Evolutionary conservation across 2,113 vertebrate species (phyloP).

Genomic region (Hypanus sabinus): DNA sequence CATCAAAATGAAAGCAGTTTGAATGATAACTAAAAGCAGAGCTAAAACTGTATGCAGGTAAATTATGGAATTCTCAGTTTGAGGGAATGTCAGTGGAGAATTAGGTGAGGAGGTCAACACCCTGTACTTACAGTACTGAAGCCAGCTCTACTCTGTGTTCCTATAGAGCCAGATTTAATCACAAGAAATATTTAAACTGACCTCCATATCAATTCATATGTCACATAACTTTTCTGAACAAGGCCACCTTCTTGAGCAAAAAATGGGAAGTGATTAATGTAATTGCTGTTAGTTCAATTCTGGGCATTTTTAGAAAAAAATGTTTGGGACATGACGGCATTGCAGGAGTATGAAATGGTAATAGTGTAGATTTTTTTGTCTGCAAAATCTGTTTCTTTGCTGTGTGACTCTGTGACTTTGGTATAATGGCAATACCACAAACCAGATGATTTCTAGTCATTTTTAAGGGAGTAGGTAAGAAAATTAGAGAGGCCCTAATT

Average conservation of each 20-base stretch:
- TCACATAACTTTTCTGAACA: not conserved
- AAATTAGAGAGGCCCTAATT: too few relatives aligned
- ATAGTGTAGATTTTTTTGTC: too few relatives aligned
- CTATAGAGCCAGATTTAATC: not conserved
- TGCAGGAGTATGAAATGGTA: too few relatives aligned
- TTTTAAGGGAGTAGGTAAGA: too few relatives aligned
- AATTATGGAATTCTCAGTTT: not conserved
- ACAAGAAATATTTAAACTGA: not conserved
- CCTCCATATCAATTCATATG: not conserved
- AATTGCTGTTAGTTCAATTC: not conserved
- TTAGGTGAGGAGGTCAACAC: not conserved
- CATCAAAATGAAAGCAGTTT: not conserved
- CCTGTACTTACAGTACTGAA: not conserved
- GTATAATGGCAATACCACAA: too few relatives aligned
- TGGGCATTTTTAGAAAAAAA: not conserved
- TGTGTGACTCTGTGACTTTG: too few relatives aligned
- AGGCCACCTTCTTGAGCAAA: not conserved
- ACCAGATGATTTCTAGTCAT: too few relatives aligned
- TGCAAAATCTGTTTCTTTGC: too few relatives aligned
- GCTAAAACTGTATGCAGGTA: not conserved
- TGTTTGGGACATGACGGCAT: not conserved
- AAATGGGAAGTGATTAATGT: not conserved
- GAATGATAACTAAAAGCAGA: not conserved
- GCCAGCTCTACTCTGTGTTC: not conserved
- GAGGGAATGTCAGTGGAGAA: not conserved